A percentile compares a stretch with the other conserved stretches of the same genome.
Conservation (phyloP, 2,888 invertebrate species). For the Odontomyia ornata region DNA sequence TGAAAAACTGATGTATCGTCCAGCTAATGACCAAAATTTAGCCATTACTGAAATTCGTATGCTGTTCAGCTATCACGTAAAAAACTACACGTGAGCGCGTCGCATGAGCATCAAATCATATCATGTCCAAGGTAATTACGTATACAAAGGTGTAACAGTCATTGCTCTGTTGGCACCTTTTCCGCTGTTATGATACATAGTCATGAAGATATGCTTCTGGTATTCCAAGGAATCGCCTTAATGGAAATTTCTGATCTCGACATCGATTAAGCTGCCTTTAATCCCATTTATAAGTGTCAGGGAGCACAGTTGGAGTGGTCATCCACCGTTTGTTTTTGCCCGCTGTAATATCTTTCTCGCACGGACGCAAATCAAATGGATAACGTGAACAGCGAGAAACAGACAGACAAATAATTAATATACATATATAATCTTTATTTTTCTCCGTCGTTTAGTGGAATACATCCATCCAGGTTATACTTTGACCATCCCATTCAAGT, state of each 20-base stretch:
- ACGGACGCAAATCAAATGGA: constrained; percentile 32
- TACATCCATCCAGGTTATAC: background rate
- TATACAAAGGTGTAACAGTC: constrained; percentile 17
- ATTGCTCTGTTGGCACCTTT: constrained; percentile 19
- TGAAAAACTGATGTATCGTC: no score
- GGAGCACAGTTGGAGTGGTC: constrained; percentile 27
- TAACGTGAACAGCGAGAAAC: background rate
- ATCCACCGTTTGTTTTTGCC: background rate
- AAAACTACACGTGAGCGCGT: background rate
- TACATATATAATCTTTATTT: background rate
- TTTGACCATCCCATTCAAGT: background rate
- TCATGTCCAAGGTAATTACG: background rate
- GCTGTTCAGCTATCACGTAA: background rate
- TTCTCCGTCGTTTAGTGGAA: background rate
- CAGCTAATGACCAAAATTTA: no score
- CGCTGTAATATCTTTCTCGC: constrained; percentile 16
- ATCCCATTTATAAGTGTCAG: constrained; percentile 40
- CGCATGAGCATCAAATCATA: background rate
- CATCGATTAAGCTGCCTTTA: constrained; percentile 32
- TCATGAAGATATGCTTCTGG: constrained; percentile 33
- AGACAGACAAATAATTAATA: constrained; percentile 6
- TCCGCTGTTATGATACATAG: background rate
- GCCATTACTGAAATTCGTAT: no score
- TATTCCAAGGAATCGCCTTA: constrained; percentile 36
- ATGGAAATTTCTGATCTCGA: constrained; percentile 40